These are phyloP conservation scores for Ormyrus thymus DNA, from an alignment of 2,888 invertebrate species.

Conservation along the genomic window DNA sequence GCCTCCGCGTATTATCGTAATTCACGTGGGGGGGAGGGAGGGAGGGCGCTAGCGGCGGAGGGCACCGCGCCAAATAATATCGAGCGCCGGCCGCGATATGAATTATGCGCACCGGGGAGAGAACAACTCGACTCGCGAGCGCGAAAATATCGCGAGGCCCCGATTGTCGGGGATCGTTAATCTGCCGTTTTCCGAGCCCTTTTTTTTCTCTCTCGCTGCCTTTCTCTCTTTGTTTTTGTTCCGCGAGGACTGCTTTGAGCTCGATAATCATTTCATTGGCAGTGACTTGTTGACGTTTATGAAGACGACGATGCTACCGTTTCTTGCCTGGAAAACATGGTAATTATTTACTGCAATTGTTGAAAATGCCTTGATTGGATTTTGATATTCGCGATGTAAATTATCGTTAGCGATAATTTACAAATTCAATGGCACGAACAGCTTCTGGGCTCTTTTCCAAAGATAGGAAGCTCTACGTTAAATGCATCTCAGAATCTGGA, in stretches of 20 bases:
- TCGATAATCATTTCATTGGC: too few species aligned
- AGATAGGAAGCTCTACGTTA: not conserved
- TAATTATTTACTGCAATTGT: too few species aligned
- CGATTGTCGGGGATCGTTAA: conserved; percentile 47
- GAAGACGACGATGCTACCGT: too few species aligned
- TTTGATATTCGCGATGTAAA: too few species aligned
- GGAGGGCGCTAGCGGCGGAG: not conserved
- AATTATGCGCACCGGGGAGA: conserved; percentile 46
- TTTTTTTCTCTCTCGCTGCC: not conserved
- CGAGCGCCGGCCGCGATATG: conserved; percentile 47
- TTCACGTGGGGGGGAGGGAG: conserved; percentile 45
- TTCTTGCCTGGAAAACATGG: too few species aligned
- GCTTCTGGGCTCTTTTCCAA: conserved; percentile 2
- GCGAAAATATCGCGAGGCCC: conserved; percentile 39
- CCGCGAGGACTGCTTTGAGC: too few species aligned
- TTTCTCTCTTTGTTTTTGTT: not conserved
- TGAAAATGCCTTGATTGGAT: too few species aligned
- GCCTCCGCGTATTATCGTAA: conserved; percentile 57
- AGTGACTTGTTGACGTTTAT: too few species aligned
- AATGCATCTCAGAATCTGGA: not conserved
- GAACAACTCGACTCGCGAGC: conserved; percentile 13
- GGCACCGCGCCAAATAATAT: conserved; percentile 58
- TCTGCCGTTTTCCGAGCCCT: conserved; percentile 27
- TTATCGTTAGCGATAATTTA: too few species aligned
- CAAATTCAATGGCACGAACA: too few species aligned